Conservation (phyloP, 2,797 vertebrate genomes). For the Thaleichthys pacificus region DNA sequence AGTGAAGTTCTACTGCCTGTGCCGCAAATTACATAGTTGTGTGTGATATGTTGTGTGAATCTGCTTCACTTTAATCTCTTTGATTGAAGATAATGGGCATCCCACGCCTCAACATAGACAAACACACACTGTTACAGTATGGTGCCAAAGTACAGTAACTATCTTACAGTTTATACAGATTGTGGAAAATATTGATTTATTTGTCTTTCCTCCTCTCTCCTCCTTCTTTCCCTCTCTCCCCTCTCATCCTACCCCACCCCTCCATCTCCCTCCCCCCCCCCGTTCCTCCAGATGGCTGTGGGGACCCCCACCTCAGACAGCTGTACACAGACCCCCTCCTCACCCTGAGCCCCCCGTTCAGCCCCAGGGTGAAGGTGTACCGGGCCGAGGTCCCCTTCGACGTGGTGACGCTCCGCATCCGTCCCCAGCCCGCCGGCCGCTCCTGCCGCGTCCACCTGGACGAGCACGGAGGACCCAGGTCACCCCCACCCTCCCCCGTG, state of each 20-base stretch:
- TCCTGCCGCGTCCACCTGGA: conserved; percentile 82
- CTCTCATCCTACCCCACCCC: neutral
- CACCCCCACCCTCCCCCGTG: conserved; percentile 26
- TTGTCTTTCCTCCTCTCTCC: neutral
- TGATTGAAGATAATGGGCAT: neutral
- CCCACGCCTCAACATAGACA: neutral
- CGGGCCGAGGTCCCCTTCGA: conserved; percentile 88
- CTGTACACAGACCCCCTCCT: conserved; percentile 86
- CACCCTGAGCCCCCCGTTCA: conserved; percentile 84
- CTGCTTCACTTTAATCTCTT: conserved; percentile 10
- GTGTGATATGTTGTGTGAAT: neutral
- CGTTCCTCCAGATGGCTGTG: conserved; percentile 72
- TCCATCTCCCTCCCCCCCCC: too few species aligned
- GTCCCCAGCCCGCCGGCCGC: conserved; percentile 77
- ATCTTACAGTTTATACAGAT: neutral
- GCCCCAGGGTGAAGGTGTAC: conserved; percentile 85
- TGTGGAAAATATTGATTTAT: neutral
- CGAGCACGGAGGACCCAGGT: conserved; percentile 85
- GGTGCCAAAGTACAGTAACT: neutral
- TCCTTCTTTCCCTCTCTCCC: too few species aligned
- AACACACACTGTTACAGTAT: neutral
- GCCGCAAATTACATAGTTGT: neutral
- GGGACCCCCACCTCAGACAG: conserved; percentile 80
- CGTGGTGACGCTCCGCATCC: conserved; percentile 81
- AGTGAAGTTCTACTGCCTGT: neutral